Percentiles rank a stretch among this genome's conserved stretches.
These are phyloP conservation scores for Pedionomus torquatus DNA, from an alignment of 2,113 vertebrate species.

Conservation along the genomic window DNA sequence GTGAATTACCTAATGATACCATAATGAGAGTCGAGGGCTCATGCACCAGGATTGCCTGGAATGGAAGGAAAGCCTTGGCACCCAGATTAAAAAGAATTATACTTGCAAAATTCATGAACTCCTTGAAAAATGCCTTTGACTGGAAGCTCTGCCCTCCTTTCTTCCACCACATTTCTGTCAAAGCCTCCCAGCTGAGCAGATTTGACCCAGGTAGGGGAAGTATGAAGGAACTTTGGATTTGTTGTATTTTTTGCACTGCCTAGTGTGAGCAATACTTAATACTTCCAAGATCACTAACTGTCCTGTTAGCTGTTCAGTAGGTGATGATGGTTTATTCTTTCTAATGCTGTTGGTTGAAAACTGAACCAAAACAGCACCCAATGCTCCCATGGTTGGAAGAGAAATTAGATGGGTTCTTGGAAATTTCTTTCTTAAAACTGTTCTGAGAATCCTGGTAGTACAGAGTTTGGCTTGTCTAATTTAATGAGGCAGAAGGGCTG, in stretches of 20 bases:
- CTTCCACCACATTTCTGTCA: background rate
- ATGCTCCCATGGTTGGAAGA: background rate
- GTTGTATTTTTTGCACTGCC: background rate
- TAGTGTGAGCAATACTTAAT: background rate
- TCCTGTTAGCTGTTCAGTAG: background rate
- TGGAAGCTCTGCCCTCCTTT: background rate
- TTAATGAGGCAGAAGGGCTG: background rate
- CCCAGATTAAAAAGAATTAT: conserved; percentile 6
- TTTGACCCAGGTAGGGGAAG: background rate
- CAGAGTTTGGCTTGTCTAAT: background rate
- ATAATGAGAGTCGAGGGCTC: background rate
- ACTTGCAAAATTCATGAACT: conserved; percentile 37
- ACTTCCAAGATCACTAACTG: background rate
- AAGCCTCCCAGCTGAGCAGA: background rate
- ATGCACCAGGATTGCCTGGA: background rate
- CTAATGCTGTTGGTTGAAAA: background rate
- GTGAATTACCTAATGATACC: background rate
- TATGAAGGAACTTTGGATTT: background rate
- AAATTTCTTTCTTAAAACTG: background rate
- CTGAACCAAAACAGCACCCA: background rate
- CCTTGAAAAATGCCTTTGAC: background rate
- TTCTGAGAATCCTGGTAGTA: background rate
- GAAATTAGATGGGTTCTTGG: background rate
- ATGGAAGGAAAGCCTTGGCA: background rate
- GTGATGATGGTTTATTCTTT: background rate